phyloP scores from a whole-genome alignment of 1,140 invertebrate species.

The Cataglyphis hispanica region DNA sequence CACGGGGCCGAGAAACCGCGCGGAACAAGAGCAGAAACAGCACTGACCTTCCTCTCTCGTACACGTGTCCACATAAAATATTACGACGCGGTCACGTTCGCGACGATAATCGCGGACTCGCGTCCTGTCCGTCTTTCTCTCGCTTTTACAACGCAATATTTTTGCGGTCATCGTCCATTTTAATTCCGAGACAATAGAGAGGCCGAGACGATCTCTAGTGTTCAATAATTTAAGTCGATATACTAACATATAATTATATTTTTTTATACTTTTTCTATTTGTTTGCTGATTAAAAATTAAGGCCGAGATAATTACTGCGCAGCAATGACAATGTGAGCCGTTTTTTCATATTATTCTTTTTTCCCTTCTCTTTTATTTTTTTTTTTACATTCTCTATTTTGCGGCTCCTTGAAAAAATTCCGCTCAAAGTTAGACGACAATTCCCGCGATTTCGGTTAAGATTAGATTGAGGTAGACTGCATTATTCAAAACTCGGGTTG shows the following conservation, averaged over 20 bases:
- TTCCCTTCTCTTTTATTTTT: neutral
- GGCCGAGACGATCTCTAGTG: neutral
- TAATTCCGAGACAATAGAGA: neutral
- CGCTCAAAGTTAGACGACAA: conserved; percentile 65
- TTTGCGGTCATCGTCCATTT: neutral
- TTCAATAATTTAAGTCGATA: neutral
- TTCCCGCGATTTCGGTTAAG: conserved; percentile 69
- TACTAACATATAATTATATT: neutral
- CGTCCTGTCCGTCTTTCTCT: conserved; percentile 26
- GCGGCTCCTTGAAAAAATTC: conserved; percentile 43
- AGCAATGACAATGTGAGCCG: neutral
- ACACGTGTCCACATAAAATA: conserved; percentile 82
- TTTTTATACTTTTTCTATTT: neutral
- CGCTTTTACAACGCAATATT: neutral
- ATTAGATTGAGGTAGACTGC: conserved; percentile 69
- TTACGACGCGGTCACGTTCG: conserved; percentile 78
- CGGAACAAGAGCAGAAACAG: conserved; percentile 76
- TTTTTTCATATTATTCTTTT: conserved; percentile 10
- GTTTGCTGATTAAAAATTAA: neutral
- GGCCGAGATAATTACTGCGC: neutral
- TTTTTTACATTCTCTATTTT: conserved; percentile 2
- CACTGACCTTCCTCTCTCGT: conserved; percentile 82
- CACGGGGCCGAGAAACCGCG: conserved; percentile 12
- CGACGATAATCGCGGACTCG: conserved; percentile 73
- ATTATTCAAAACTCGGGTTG: conserved; percentile 72